phyloP scores from a whole-genome alignment of 2,797 vertebrate species.

The Cichlasoma orientale region DNA sequence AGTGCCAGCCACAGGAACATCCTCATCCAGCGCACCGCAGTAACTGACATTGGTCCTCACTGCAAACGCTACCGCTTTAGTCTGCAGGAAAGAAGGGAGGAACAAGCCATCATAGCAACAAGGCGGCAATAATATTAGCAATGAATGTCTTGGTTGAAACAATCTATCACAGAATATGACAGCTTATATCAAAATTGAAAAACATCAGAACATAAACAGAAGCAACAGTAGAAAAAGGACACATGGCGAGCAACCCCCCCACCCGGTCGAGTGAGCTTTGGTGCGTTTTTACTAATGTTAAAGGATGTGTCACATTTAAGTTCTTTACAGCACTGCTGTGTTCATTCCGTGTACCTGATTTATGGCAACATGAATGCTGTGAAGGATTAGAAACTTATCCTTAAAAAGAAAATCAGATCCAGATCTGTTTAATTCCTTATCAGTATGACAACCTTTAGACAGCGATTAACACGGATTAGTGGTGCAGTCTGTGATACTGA shows the following conservation, averaged over 20 bases:
- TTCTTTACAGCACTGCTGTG: not conserved
- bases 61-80: conserved; percentile 95
- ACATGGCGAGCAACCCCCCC: not conserved
- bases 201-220: not conserved
- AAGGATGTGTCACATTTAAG: not conserved
- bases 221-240: not conserved
- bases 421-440: too few species aligned
- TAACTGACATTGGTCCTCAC: conserved; percentile 98
- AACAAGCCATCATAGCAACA: accelerated
- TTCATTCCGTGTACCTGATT: not conserved
- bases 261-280: too few species aligned
- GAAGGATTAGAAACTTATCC: not conserved
- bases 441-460: not conserved
- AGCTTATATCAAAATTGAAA: not conserved
- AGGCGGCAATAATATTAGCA: not conserved
- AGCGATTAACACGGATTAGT: not conserved
- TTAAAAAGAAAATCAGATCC: not conserved
- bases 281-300: not conserved
- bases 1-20: conserved; percentile 93
- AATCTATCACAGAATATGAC: not conserved
- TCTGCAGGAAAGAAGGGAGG: conserved; percentile 69
- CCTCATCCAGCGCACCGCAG: conserved; percentile 95
- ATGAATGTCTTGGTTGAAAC: not conserved
- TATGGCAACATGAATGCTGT: not conserved
- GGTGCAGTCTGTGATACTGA: not conserved